These are phyloP conservation scores for Drosophila paulistorum DNA, from an alignment of 1,140 invertebrate genomes.

Conservation along the genomic window DNA sequence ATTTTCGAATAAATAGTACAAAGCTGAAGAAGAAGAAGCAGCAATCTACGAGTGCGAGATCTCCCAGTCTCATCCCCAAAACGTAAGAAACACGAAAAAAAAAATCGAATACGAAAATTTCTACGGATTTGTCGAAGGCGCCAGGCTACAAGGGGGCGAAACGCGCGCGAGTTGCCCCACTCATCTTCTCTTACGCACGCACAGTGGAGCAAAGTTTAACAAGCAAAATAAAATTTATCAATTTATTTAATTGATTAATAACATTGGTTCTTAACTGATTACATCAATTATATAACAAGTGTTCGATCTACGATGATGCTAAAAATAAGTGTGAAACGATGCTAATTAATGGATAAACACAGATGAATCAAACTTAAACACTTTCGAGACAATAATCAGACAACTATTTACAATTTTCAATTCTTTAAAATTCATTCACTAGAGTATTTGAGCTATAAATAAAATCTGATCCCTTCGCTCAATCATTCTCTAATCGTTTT, in stretches of 20 bases:
- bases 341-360: not conserved
- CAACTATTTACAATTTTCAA: too few species aligned
- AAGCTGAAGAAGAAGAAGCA: slow-evolving; percentile 76
- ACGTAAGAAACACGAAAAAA: slow-evolving; percentile 59
- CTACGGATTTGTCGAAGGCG: slow-evolving; percentile 4
- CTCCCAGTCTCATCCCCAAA: slow-evolving; percentile 52
- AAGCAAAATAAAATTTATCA: slow-evolving; percentile 20
- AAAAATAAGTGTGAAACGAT: slow-evolving; percentile 26
- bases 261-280: slow-evolving; percentile 32
- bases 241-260: slow-evolving; percentile 56
- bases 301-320: slow-evolving; percentile 10
- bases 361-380: not conserved
- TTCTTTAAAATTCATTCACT: too few species aligned
- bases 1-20: slow-evolving; percentile 81
- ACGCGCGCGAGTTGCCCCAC: slow-evolving; percentile 20
- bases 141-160: slow-evolving; percentile 32
- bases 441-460: too few species aligned
- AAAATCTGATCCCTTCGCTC: too few species aligned
- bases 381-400: not conserved
- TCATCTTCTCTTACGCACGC: slow-evolving; percentile 58
- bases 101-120: slow-evolving; percentile 16
- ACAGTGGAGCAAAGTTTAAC: slow-evolving; percentile 51
- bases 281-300: slow-evolving; percentile 22
- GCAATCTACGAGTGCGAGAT: slow-evolving; percentile 35
- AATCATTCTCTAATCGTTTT: too few species aligned